Evolutionary conservation across 2,113 vertebrate species (phyloP), one percentile per base, ranked within the genome.

Genomic region (Tor tambroides): DNA sequence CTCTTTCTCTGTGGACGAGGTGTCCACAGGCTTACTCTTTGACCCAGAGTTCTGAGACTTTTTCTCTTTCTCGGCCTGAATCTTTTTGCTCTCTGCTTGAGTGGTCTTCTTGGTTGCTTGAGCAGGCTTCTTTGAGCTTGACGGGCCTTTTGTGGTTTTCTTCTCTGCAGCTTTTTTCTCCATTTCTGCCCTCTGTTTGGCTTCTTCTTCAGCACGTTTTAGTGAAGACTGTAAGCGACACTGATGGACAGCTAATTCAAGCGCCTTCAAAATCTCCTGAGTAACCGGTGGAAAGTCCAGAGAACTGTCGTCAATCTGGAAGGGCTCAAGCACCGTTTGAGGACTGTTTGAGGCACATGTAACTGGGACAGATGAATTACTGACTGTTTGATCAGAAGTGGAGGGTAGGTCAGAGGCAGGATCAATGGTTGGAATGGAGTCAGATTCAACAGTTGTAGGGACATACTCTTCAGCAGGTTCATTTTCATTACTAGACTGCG

Each of bases 241-340:
- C 65, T 92, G 89, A 49, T 92, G 92, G 38, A 93, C 91, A 21
- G 91, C 92, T 21, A 84, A 88, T 54, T 92, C 90, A 84, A 93
- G 85, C 2, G 90, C 91, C 54, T 85, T 89, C 32, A 93, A 83
- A 71, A 93, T 90, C 77, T 93, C 92, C 6, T 78, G 82, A 0
- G 89, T 91, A n/a, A 93, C 90, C 0, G 90, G 90, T 56, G 91
- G 89, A 83, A 91, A 90, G 65, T 88, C 89, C 75, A 88, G 26
- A 9, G 43, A 49, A 0, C 28, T 19, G 21, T 87, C 84, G 5
- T 80, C 86, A n/a, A 30, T 12, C n/a, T 51, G 76, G 17, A 78
- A 28, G 23, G 59, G 51, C 28, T 19, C 30, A 30, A 32, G 23
- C 3, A 12, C 28, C 30, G 30, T 11, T 49, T 11, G 74, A 4